Conservation (phyloP, 1,140 invertebrate genomes). For the Drosophila aff. region DNA sequence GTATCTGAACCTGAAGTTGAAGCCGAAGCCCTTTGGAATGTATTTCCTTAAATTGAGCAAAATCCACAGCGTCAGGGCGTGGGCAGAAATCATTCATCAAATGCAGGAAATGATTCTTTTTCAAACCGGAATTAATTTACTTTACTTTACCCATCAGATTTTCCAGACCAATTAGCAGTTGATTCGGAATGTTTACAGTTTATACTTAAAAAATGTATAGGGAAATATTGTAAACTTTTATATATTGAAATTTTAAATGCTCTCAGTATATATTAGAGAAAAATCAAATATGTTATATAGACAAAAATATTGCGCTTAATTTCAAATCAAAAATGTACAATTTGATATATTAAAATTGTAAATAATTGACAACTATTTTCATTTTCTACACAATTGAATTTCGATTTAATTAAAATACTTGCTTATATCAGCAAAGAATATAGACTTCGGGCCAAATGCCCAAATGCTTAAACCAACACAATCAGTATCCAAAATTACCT, state of each 20-base stretch:
- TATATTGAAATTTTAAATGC: too few relatives aligned
- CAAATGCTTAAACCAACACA: background rate
- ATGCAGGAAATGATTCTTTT: constrained; percentile 16
- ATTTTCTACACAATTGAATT: too few relatives aligned
- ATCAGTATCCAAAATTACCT: background rate
- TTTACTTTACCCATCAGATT: constrained; percentile 3
- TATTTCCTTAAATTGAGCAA: constrained; percentile 17
- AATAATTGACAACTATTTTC: too few relatives aligned
- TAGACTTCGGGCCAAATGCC: too few relatives aligned
- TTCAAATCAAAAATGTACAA: too few relatives aligned
- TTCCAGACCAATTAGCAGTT: constrained; percentile 20
- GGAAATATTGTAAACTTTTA: background rate
- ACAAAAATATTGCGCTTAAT: too few relatives aligned
- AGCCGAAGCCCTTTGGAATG: background rate
- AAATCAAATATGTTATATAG: too few relatives aligned
- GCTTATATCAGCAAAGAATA: too few relatives aligned
- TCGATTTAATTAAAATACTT: too few relatives aligned
- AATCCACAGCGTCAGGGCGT: background rate
- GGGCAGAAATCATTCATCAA: background rate
- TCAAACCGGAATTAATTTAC: constrained; percentile 7
- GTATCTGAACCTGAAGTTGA: background rate
- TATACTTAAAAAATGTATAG: too few relatives aligned
- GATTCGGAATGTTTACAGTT: constrained; percentile 8
- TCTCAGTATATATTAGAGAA: too few relatives aligned
- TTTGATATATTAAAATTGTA: too few relatives aligned